Evolutionary conservation across 1,140 invertebrate genomes (phyloP), one percentile per base, ranked within the genome.

Genomic region (Zaprionus gabonicus): DNA sequence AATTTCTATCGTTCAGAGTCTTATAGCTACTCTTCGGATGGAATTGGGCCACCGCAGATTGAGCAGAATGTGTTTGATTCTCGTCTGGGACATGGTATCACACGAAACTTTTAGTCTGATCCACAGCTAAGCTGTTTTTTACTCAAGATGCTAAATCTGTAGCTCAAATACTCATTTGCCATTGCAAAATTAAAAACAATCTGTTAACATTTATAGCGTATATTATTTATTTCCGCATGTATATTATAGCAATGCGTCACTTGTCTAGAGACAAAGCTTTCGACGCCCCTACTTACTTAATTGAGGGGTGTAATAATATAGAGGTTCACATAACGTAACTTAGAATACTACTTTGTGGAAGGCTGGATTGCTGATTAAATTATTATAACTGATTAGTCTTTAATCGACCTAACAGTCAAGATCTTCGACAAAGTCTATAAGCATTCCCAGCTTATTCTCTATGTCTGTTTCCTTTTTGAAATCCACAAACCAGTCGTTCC

Each of bases 1-100:
- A 83, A 81, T 36, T 87, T 76, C 17, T 56, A 58, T 25, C 84
- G 84, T 7, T 69, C 78, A 1, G 81, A 88, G 20, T 84, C 85
- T 0, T 87, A 76, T 25, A 88, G 84, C 34, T 81, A 31, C 38
- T 44, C 1, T 12, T 88, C 84, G 0, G 74, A 87, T 59, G 81
- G 84, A 10, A 65, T 41, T 15, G 84, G 84, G 7, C 64, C 84
- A 0, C 84, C 84, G 2, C 71, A 70, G 41, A 28, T 88, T 9
- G 38, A 78, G 17, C 71, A 34, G 0, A 70, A 57, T 65, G 74
- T 88, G 0, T 87, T 25, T 51, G 84, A 87, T 27, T 84, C 84
- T 5, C 69, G 84, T 10, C 25, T 69, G 7, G 83, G 84, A 1
- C 56, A 66, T n/a, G 73, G 71, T 15, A 12, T 41, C 4, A 23